Evolutionary conservation across 2,888 invertebrate genomes (phyloP).

Genomic region (Scaptomyza reducta): DNA sequence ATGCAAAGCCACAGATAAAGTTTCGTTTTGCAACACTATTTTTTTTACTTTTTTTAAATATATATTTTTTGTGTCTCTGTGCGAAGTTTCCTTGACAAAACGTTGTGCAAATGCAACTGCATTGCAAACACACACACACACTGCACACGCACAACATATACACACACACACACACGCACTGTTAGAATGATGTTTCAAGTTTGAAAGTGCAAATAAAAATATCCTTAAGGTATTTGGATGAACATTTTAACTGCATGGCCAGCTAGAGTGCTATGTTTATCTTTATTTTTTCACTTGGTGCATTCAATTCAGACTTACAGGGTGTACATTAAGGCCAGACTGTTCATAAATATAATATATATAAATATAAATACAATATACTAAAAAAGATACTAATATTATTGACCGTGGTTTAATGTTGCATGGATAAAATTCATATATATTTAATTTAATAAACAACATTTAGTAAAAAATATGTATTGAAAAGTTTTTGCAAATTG

Average conservation of each 20-base stretch:
- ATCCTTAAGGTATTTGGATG: conserved; percentile 53
- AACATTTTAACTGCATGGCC: conserved; percentile 47
- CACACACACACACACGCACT: background rate
- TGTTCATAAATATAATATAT: no score
- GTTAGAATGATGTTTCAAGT: background rate
- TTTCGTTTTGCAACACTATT: conserved; percentile 43
- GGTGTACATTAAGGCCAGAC: no score
- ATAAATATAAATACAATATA: no score
- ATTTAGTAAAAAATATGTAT: no score
- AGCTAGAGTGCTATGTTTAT: background rate
- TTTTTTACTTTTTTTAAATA: background rate
- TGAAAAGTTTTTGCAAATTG: no score
- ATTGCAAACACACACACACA: conserved; percentile 22
- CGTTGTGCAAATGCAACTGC: conserved; percentile 44
- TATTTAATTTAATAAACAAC: no score
- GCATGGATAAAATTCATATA: no score
- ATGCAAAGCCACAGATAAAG: conserved; percentile 69
- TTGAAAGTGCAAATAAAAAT: conserved; percentile 56
- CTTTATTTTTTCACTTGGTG: background rate
- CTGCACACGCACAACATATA: background rate
- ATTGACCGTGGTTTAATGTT: no score
- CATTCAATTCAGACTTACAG: background rate
- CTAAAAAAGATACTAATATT: no score
- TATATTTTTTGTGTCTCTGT: conserved; percentile 5
- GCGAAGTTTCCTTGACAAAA: conserved; percentile 54